Conservation (phyloP, 2,113 vertebrate species). For the Irena cyanogastra region DNA sequence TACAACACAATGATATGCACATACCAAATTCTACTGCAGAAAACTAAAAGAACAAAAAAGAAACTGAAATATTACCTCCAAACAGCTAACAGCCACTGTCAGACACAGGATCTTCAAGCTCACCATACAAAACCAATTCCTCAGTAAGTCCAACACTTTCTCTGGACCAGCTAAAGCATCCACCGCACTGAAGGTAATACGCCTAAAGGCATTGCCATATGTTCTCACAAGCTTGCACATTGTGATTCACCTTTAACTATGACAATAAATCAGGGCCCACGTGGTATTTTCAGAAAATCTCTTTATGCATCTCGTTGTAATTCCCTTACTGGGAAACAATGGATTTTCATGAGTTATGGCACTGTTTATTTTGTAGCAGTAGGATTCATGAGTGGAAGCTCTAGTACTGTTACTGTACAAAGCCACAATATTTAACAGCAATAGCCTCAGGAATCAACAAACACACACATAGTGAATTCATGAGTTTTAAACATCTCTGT, state of each 20-base stretch:
- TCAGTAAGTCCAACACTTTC: not conserved
- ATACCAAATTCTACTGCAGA: not conserved
- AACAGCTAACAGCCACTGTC: not conserved
- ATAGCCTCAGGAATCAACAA: not conserved
- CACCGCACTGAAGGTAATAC: not conserved
- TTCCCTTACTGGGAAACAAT: not conserved
- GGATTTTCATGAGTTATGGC: not conserved
- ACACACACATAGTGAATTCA: not conserved
- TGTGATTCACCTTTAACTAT: not conserved
- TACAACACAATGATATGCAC: not conserved
- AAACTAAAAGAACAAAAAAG: not conserved
- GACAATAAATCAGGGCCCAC: not conserved
- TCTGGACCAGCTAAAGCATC: not conserved
- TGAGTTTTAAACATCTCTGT: not conserved
- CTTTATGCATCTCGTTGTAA: not conserved
- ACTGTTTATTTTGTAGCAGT: not conserved
- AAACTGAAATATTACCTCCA: not conserved
- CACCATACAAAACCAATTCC: not conserved
- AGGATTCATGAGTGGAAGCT: not conserved
- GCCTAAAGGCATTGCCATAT: not conserved
- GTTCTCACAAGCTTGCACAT: not conserved
- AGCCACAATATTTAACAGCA: not conserved
- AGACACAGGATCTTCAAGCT: not conserved
- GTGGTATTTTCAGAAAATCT: not conserved
- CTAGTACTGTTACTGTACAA: not conserved